These are phyloP conservation scores for Spinibarbus caldwelli DNA, from an alignment of 2,797 vertebrate genomes.

Conservation along the genomic window DNA sequence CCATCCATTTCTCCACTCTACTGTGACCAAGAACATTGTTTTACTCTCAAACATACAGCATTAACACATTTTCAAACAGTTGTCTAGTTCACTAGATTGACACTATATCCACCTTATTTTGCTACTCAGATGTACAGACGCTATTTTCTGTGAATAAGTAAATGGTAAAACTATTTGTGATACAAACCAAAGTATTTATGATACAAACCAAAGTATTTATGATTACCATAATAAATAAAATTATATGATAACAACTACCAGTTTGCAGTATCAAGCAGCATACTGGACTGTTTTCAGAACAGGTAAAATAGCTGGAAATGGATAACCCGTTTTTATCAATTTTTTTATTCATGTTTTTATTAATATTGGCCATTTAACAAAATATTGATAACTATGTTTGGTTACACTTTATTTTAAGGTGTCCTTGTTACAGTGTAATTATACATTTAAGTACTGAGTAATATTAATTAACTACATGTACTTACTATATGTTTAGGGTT, in stretches of 20 bases:
- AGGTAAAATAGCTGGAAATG: neutral
- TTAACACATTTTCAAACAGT: constrained; percentile 10
- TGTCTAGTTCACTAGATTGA: neutral
- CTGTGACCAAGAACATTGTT: neutral
- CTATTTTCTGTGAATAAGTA: neutral
- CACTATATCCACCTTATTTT: neutral
- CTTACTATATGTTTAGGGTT: no score
- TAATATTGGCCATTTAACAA: no score
- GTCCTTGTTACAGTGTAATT: no score
- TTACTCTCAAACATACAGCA: neutral
- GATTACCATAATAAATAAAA: neutral
- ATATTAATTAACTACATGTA: no score
- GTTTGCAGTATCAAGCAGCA: neutral
- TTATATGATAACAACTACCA: neutral
- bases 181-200: neutral
- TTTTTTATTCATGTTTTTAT: no score
- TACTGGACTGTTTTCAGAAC: neutral
- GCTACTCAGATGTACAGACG: neutral
- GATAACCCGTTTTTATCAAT: neutral
- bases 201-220: no score
- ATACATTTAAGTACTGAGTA: no score
- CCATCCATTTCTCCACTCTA: neutral
- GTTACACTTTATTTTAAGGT: no score
- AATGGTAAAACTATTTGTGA: neutral
- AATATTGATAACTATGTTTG: no score